phyloP scores from a whole-genome alignment of 1,140 invertebrate genomes.

The Microplitis demolitor region DNA sequence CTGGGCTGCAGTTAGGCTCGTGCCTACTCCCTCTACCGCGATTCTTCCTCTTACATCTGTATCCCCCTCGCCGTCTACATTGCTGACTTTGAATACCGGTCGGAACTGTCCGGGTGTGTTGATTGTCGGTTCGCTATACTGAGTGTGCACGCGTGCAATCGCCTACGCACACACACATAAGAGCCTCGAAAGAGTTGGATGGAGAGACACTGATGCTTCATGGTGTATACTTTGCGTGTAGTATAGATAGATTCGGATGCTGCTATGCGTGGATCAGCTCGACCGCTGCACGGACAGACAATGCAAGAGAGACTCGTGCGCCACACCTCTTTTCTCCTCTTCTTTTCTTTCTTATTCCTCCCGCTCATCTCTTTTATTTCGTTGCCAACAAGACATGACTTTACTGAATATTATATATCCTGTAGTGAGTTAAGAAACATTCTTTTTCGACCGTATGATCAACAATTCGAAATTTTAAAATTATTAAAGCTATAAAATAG shows the following conservation, averaged over 20 bases:
- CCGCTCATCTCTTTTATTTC: not conserved
- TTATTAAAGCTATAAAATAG: not conserved
- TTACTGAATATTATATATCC: constrained; percentile 38
- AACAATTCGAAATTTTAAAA: not conserved
- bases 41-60: constrained; percentile 27
- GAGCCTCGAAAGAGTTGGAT: constrained; percentile 13
- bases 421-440: constrained; percentile 5
- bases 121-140: constrained; percentile 21
- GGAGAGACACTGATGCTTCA: constrained; percentile 2
- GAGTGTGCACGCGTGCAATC: constrained; percentile 38
- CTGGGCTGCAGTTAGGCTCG: constrained; percentile 57
- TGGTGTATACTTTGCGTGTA: constrained; percentile 32
- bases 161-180: constrained; percentile 30
- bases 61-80: constrained; percentile 31
- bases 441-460: not conserved
- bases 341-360: constrained; percentile 16
- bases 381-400: constrained; percentile 41
- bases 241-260: constrained; percentile 56
- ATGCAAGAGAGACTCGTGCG: constrained; percentile 51
- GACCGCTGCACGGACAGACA: constrained; percentile 48
- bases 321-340: constrained; percentile 57
- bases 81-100: constrained; percentile 57
- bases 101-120: constrained; percentile 41
- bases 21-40: constrained; percentile 39
- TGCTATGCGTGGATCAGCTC: constrained; percentile 50